phyloP scores from a whole-genome alignment of 2,888 invertebrate species.

The Tholera decimalis region DNA sequence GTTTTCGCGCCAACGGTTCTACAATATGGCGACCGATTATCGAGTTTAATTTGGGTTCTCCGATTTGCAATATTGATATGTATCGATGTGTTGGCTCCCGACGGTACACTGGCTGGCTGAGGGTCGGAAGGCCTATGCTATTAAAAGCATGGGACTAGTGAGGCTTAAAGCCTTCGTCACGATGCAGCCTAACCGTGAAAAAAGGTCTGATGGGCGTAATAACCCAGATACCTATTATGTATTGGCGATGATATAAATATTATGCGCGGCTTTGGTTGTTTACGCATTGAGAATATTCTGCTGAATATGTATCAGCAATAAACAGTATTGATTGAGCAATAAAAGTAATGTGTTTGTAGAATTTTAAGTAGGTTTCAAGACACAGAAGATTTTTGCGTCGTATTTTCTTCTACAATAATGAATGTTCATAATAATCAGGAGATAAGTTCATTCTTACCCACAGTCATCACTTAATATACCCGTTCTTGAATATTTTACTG shows the following conservation, averaged over 20 bases:
- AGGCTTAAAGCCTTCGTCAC: constrained; percentile 74
- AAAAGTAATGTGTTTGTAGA: constrained; percentile 19
- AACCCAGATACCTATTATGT: constrained; percentile 75
- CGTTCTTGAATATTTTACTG: background rate
- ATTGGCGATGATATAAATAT: constrained; percentile 51
- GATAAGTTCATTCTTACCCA: constrained; percentile 36
- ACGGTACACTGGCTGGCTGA: constrained; percentile 74
- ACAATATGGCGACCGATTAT: constrained; percentile 52
- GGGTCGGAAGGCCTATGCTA: constrained; percentile 75
- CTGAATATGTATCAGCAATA: constrained; percentile 16
- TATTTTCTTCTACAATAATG: background rate
- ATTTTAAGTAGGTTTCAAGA: constrained; percentile 25
- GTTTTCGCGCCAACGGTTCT: constrained; percentile 47
- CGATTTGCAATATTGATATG: constrained; percentile 62
- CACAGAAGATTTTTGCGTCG: background rate
- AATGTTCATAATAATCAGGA: background rate
- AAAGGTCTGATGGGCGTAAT: constrained; percentile 78
- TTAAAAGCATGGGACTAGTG: constrained; percentile 77
- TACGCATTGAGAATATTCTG: constrained; percentile 25
- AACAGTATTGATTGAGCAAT: constrained; percentile 20
- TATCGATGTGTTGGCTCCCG: constrained; percentile 73
- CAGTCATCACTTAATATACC: background rate
- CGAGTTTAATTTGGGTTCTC: constrained; percentile 40
- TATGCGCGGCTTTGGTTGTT: constrained; percentile 35
- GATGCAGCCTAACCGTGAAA: constrained; percentile 80